These are phyloP conservation scores for Brachyhypopomus gauderio DNA, from an alignment of 2,113 vertebrate species.

Conservation along the genomic window DNA sequence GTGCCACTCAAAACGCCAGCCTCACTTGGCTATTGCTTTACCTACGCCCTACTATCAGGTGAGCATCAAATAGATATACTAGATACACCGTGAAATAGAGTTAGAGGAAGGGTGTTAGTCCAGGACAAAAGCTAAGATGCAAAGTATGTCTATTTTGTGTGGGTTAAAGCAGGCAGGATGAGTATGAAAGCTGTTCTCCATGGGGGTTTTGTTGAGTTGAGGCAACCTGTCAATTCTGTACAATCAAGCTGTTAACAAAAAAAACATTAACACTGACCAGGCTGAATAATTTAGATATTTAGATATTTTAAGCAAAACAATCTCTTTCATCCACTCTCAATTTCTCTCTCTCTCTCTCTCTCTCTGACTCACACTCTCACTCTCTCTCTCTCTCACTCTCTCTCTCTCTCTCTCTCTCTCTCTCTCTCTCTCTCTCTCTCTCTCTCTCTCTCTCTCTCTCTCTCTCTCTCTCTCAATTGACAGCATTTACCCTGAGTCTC, in stretches of 20 bases:
- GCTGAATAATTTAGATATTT: neutral
- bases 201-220: neutral
- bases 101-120: neutral
- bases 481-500: slow-evolving; percentile 89
- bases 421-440: slow-evolving; percentile 26
- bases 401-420: slow-evolving; percentile 24
- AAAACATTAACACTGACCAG: neutral
- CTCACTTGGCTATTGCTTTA: too few relatives aligned
- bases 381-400: slow-evolving; percentile 32
- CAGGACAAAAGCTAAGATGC: neutral
- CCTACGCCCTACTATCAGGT: too few relatives aligned
- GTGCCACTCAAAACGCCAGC: too few relatives aligned
- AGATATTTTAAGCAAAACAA: neutral
- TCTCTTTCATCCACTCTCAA: neutral
- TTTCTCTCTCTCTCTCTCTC: slow-evolving; percentile 7
- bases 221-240: slow-evolving; percentile 16
- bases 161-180: neutral
- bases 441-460: slow-evolving; percentile 44
- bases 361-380: slow-evolving; percentile 23
- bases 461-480: slow-evolving; percentile 33
- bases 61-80: too few relatives aligned
- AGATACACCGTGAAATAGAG: too few relatives aligned
- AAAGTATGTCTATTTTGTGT: neutral
- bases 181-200: too few relatives aligned
- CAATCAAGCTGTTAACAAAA: slow-evolving; percentile 4